A percentile compares a stretch with the other conserved stretches of the same genome.
Evolutionary conservation across 2,888 invertebrate species (phyloP).

Genomic region (Fragum fragum): DNA sequence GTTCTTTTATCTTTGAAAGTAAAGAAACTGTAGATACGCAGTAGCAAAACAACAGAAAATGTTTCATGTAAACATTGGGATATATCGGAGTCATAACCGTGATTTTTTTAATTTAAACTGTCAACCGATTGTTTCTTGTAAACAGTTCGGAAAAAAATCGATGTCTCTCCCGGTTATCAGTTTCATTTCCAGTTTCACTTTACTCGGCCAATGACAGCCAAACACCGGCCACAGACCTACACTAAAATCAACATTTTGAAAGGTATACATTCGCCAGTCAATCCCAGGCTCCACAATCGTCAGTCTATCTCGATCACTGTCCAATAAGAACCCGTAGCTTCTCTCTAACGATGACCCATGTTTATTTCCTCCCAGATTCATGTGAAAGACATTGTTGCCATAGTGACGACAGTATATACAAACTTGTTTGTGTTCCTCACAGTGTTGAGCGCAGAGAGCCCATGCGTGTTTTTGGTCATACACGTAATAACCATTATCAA

Average conservation of each 20-base stretch:
- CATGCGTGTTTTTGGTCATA: constrained; percentile 71
- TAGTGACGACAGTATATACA: constrained; percentile 71
- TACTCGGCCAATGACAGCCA: constrained; percentile 74
- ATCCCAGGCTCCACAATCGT: constrained; percentile 59
- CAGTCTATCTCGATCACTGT: constrained; percentile 62
- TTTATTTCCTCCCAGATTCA: constrained; percentile 58
- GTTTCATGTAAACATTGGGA: too few relatives aligned
- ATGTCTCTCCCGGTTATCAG: constrained; percentile 64
- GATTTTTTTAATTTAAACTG: too few relatives aligned
- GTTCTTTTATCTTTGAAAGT: too few relatives aligned
- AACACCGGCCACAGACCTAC: constrained; percentile 72
- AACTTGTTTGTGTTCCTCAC: constrained; percentile 69
- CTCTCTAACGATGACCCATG: constrained; percentile 51
- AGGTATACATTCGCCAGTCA: constrained; percentile 61
- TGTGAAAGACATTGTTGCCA: constrained; percentile 64
- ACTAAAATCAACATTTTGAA: constrained; percentile 55
- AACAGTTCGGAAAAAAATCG: constrained; percentile 42
- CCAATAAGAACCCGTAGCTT: constrained; percentile 68
- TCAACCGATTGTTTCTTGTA: constrained; percentile 28
- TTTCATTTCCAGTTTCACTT: constrained; percentile 69
- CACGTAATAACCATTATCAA: constrained; percentile 71
- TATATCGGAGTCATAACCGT: too few relatives aligned
- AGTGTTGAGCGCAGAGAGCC: constrained; percentile 73
- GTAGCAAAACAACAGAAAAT: too few relatives aligned
- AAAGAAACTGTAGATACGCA: too few relatives aligned